Percentiles rank a stretch among this genome's conserved stretches.
These are phyloP conservation scores for Aphelinus atriplicis DNA, from an alignment of 1,140 invertebrate genomes.

Conservation along the genomic window DNA sequence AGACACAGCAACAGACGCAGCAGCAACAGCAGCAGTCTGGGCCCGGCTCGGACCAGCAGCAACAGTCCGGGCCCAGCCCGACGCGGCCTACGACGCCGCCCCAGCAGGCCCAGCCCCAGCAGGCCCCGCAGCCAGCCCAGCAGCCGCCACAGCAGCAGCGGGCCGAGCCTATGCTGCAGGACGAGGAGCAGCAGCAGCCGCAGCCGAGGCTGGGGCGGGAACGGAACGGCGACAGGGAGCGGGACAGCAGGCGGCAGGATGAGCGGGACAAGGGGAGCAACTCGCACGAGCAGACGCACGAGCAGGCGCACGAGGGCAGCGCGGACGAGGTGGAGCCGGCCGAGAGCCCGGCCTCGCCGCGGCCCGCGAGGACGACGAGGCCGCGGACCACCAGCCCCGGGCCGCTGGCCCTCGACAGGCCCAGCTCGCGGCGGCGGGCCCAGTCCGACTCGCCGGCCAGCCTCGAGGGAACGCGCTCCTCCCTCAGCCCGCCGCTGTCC, in stretches of 20 bases:
- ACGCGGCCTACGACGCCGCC: neutral
- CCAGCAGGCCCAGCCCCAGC: neutral
- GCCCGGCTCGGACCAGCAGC: constrained; percentile 43
- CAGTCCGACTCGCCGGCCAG: constrained; percentile 60
- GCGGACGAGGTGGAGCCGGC: constrained; percentile 44
- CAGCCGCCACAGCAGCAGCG: constrained; percentile 95
- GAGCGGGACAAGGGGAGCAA: constrained; percentile 29
- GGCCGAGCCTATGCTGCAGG: constrained; percentile 91
- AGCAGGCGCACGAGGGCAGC: constrained; percentile 55
- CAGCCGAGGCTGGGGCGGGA: constrained; percentile 78
- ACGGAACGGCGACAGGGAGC: constrained; percentile 1
- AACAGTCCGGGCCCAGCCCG: constrained; percentile 41
- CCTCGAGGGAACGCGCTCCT: constrained; percentile 63
- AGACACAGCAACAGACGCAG: constrained; percentile 45
- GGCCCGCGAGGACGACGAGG: constrained; percentile 42
- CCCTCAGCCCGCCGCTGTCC: constrained; percentile 64
- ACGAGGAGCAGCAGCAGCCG: constrained; percentile 90
- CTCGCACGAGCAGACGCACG: constrained; percentile 47
- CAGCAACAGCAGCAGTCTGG: constrained; percentile 45
- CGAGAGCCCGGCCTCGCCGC: constrained; percentile 55
- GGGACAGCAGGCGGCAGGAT: constrained; percentile 12
- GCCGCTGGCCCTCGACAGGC: constrained; percentile 61
- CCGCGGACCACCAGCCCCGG: constrained; percentile 63
- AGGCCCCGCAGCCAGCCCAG: constrained; percentile 59
- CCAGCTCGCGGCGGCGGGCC: constrained; percentile 56